Evolutionary conservation across 2,888 invertebrate genomes (phyloP).

Genomic region (Sarcophaga caerulescens): DNA sequence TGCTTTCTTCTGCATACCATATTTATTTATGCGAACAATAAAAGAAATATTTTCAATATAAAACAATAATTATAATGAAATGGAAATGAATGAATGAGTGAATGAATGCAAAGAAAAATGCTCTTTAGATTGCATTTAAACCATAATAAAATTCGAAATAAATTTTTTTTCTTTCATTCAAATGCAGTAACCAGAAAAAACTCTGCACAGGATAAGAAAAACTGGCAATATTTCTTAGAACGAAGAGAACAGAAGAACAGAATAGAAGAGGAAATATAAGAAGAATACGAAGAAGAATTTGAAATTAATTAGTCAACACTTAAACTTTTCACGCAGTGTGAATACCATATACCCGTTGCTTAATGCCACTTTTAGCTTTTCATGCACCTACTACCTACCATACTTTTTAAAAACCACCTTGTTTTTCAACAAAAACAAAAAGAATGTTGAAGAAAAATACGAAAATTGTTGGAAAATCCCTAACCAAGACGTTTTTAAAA

Average conservation of each 20-base stretch:
- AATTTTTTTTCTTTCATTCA: neutral
- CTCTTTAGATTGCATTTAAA: neutral
- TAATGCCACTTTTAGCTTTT: slow-evolving; percentile 44
- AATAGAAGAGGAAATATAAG: neutral
- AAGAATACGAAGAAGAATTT: slow-evolving; percentile 13
- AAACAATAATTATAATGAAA: neutral
- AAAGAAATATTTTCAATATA: slow-evolving; percentile 6
- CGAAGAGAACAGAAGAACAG: neutral
- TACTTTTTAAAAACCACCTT: slow-evolving; percentile 43
- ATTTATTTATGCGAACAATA: slow-evolving; percentile 5
- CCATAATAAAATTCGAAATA: slow-evolving; percentile 38
- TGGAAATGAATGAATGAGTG: neutral
- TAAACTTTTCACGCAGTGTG: slow-evolving; percentile 63
- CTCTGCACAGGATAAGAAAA: neutral
- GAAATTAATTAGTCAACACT: slow-evolving; percentile 67
- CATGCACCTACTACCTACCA: slow-evolving; percentile 22
- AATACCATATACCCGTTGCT: slow-evolving; percentile 41
- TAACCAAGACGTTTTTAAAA: neutral
- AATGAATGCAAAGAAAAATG: neutral
- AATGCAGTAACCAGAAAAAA: neutral
- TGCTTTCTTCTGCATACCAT: neutral
- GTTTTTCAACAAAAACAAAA: neutral
- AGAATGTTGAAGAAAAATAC: slow-evolving; percentile 1
- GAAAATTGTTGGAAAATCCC: slow-evolving; percentile 14
- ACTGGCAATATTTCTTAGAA: slow-evolving; percentile 21